Evolutionary conservation across 1,140 invertebrate genomes (phyloP).

Genomic region (Matsumurasca onukii): DNA sequence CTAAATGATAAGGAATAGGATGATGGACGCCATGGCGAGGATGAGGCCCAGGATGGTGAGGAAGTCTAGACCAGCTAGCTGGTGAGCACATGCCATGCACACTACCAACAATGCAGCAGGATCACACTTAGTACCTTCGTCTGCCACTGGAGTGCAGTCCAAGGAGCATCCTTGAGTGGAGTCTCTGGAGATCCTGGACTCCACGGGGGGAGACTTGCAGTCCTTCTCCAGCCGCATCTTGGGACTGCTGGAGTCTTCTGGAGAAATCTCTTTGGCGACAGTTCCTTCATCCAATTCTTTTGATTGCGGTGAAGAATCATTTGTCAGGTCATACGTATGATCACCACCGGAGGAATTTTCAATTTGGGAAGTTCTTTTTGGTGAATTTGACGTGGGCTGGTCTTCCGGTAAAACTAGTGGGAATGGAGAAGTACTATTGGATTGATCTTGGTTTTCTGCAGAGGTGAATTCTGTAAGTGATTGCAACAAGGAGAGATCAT

Average conservation of each 20-base stretch:
- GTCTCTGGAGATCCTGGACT: background rate
- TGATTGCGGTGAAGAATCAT: too few species aligned
- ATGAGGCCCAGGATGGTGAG: constrained; percentile 65
- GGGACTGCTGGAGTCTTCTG: background rate
- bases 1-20: constrained; percentile 45
- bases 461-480: too few species aligned
- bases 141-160: constrained; percentile 7
- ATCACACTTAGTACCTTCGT: constrained; percentile 18
- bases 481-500: too few species aligned
- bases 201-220: background rate
- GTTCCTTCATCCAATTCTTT: too few species aligned
- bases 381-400: too few species aligned
- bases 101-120: constrained; percentile 55
- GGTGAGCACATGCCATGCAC: constrained; percentile 62
- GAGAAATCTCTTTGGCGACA: too few species aligned
- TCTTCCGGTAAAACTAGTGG: too few species aligned
- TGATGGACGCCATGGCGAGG: constrained; percentile 66
- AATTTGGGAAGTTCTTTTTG: too few species aligned
- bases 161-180: background rate
- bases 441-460: too few species aligned
- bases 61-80: constrained; percentile 62
- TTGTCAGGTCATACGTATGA: too few species aligned
- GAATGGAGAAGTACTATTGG: too few species aligned
- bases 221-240: background rate
- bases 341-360: too few species aligned